Conservation (phyloP, 2,797 vertebrate genomes). For the Melanotaenia boesemani region DNA sequence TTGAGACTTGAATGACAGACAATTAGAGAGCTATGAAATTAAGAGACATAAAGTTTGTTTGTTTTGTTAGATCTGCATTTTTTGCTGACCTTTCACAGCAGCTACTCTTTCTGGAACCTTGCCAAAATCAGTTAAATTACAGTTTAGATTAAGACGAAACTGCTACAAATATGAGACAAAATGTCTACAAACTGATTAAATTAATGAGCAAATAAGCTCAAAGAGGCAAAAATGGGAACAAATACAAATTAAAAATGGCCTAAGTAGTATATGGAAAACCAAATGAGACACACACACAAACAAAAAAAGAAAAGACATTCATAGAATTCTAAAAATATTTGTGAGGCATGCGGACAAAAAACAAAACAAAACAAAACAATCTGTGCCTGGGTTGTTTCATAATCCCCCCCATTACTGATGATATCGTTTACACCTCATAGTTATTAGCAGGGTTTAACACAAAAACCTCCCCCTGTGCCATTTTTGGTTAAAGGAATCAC, state of each 20-base stretch:
- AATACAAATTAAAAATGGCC: neutral
- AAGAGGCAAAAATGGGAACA: neutral
- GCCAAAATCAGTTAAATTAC: neutral
- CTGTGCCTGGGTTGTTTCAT: neutral
- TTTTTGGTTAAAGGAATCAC: neutral
- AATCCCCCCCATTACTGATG: neutral
- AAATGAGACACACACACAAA: neutral
- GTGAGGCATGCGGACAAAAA: neutral
- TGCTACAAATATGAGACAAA: neutral
- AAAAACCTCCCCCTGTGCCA: constrained; percentile 11
- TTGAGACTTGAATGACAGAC: neutral
- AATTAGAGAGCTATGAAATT: neutral
- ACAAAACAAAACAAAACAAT: too few relatives aligned
- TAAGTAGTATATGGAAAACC: neutral
- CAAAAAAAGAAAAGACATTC: neutral
- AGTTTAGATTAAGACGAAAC: neutral
- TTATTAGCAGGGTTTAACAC: too few relatives aligned
- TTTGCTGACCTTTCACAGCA: too few relatives aligned
- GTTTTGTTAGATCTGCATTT: too few relatives aligned
- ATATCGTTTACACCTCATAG: neutral
- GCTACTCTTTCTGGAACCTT: too few relatives aligned
- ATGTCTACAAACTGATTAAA: neutral
- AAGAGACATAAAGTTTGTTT: neutral
- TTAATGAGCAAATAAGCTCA: neutral
- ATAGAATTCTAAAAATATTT: neutral